Conservation (phyloP, 1,140 invertebrate genomes). For the Hyposmocoma kahamanoa region DNA sequence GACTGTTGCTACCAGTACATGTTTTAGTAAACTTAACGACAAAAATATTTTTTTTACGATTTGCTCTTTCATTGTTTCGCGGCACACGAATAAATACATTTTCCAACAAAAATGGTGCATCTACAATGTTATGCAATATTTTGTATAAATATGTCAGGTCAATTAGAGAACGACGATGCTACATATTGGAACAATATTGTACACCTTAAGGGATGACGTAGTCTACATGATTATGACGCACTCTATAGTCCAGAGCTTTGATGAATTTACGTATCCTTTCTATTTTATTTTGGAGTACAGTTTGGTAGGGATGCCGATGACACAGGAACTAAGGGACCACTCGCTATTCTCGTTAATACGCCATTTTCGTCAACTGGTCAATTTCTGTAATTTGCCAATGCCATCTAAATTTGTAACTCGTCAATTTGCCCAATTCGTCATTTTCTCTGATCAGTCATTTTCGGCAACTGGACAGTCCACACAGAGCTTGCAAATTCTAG, state of each 20-base stretch:
- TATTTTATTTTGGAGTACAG: neutral
- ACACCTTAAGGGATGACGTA: neutral
- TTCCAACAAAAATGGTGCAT: neutral
- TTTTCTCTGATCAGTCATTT: too few species aligned
- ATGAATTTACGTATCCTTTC: slow-evolving; percentile 4
- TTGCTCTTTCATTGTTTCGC: neutral
- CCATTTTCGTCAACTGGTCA: too few species aligned
- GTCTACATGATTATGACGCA: neutral
- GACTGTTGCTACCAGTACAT: neutral
- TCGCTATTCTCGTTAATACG: too few species aligned
- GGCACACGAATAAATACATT: neutral
- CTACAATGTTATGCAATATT: neutral
- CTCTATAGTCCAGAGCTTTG: neutral
- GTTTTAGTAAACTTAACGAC: neutral
- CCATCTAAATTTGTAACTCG: too few species aligned
- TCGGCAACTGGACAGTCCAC: too few species aligned
- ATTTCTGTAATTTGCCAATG: too few species aligned
- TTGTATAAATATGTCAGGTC: neutral
- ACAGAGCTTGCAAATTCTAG: slow-evolving; percentile 3
- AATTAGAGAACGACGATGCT: neutral
- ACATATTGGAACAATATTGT: neutral
- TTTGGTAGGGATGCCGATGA: neutral
- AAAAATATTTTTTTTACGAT: neutral
- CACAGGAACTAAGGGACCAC: too few species aligned
- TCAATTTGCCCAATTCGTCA: too few species aligned